Conservation (phyloP, 2,888 invertebrate genomes). For the Ditula angustiorana region DNA sequence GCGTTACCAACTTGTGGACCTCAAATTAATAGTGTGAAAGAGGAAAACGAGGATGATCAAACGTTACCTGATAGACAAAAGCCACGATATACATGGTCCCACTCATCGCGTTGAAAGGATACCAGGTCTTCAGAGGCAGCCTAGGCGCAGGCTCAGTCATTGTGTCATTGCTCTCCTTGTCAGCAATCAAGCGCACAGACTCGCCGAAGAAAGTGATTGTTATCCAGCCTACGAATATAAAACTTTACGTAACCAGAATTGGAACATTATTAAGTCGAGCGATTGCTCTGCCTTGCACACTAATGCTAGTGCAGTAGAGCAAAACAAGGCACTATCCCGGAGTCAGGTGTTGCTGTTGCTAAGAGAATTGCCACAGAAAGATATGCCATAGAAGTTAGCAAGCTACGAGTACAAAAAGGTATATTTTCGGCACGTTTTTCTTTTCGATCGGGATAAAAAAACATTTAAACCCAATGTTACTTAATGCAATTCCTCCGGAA, state of each 20-base stretch:
- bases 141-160: slow-evolving; percentile 89
- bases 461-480: too few species aligned
- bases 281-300: too few species aligned
- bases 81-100: slow-evolving; percentile 89
- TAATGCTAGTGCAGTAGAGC: too few species aligned
- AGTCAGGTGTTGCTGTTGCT: too few species aligned
- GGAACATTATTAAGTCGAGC: too few species aligned
- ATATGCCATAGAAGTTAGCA: too few species aligned
- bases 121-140: slow-evolving; percentile 91
- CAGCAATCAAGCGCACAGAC: slow-evolving; percentile 88
- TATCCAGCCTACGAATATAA: slow-evolving; percentile 88
- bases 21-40: background rate
- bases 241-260: background rate
- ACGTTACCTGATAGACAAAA: slow-evolving; percentile 87
- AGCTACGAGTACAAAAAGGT: too few species aligned
- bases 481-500: background rate
- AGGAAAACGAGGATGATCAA: background rate
- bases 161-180: slow-evolving; percentile 90
- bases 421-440: too few species aligned
- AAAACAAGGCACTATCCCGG: too few species aligned
- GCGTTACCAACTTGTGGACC: too few species aligned
- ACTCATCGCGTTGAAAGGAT: slow-evolving; percentile 91
- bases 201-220: slow-evolving; percentile 93
- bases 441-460: too few species aligned
- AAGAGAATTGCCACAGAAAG: too few species aligned